A percentile compares a stretch with the other conserved stretches of the same genome.
These are phyloP conservation scores for Ophion ventricosus DNA, from an alignment of 2,888 invertebrate species.

Conservation along the genomic window DNA sequence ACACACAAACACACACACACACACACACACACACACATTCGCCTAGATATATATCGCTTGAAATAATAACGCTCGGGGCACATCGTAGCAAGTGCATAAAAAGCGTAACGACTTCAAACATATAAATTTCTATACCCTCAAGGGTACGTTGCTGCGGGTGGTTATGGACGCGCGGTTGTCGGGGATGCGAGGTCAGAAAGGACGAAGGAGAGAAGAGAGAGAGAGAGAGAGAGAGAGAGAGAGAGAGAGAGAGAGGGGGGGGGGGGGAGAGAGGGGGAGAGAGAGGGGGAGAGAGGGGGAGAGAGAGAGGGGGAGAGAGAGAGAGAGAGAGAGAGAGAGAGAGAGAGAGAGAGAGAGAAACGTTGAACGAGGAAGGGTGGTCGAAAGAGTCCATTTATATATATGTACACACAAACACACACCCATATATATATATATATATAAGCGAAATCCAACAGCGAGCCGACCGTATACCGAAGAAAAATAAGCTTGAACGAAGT, in stretches of 20 bases:
- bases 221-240: slow-evolving; percentile 36
- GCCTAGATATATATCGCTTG: slow-evolving; percentile 51
- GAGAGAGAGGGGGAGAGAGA: slow-evolving; percentile 46
- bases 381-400: slow-evolving; percentile 28
- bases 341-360: slow-evolving; percentile 56
- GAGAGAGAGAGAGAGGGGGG: slow-evolving; percentile 17
- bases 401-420: too few species aligned
- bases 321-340: background rate
- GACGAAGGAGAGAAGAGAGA: slow-evolving; percentile 38
- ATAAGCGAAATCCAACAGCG: slow-evolving; percentile 80
- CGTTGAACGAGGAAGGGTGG: slow-evolving; percentile 45
- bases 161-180: slow-evolving; percentile 56
- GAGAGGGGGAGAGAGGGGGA: background rate
- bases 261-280: slow-evolving; percentile 34
- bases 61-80: slow-evolving; percentile 72
- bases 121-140: slow-evolving; percentile 66
- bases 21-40: slow-evolving; percentile 14
- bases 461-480: slow-evolving; percentile 72
- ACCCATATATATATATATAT: background rate
- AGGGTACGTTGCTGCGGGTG: slow-evolving; percentile 40
- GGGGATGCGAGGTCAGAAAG: slow-evolving; percentile 57
- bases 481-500: slow-evolving; percentile 82
- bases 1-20: slow-evolving; percentile 14
- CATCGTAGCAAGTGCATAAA: slow-evolving; percentile 73
- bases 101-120: slow-evolving; percentile 79